A percentile compares a stretch with the other conserved stretches of the same genome.
Conservation (phyloP, 2,113 vertebrate species). For the Sakesphorus luctuosus region DNA sequence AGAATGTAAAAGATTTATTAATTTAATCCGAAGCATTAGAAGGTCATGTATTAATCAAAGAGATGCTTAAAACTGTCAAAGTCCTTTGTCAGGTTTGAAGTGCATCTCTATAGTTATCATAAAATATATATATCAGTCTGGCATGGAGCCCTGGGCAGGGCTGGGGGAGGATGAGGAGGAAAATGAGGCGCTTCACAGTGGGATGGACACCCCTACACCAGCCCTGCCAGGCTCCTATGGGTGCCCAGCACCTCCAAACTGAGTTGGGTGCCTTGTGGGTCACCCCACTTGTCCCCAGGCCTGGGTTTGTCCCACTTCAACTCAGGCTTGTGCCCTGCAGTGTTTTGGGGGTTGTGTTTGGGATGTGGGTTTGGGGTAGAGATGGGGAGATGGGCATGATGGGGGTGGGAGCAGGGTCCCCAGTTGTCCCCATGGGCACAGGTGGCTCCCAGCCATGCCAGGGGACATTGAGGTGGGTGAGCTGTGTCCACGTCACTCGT, state of each 20-base stretch:
- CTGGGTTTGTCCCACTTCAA: not conserved
- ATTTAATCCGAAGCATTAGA: constrained; percentile 59
- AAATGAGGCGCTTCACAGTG: fast-evolving
- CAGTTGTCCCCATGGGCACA: fast-evolving
- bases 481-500: fast-evolving
- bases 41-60: constrained; percentile 69
- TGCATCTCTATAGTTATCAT: constrained; percentile 55
- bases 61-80: constrained; percentile 65
- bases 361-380: not conserved
- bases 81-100: constrained; percentile 56
- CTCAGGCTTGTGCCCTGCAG: fast-evolving
- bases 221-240: not conserved
- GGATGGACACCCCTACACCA: fast-evolving
- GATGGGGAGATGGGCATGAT: fast-evolving
- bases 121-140: constrained; percentile 59
- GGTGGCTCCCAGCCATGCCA: fast-evolving
- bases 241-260: not conserved
- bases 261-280: fast-evolving
- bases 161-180: not conserved
- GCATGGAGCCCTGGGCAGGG: constrained; percentile 5
- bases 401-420: not conserved
- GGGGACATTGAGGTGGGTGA: fast-evolving
- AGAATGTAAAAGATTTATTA: constrained; percentile 60
- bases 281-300: not conserved
- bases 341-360: fast-evolving